Base-by-base conservation (phyloP, 2,888 invertebrate genomes). In the Mythimna loreyi region DNA sequence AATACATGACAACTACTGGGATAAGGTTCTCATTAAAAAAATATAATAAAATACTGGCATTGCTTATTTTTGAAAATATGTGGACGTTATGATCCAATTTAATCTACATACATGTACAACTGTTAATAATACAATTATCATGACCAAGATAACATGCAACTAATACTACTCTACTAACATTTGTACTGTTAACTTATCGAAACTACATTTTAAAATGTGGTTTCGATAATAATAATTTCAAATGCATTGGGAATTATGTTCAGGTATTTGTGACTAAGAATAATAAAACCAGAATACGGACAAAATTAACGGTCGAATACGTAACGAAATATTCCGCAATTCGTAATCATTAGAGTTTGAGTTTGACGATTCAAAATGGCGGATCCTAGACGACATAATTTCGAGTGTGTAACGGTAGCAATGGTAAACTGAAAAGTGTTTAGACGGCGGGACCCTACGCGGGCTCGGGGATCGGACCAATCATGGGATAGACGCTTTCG, bases 361-460 rank as follows among this genome's bases (percentile, higher is more conserved):
- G 69, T 36, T 36, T 40, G 74, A 73, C 64, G 77, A 84, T 82
- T 85, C 89, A 89, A 89, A 87, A 89, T 89, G 89, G 89, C 89
- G 89, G 88, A 86, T 85, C 75, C 77, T 81, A 83, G 81, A 77
- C 81, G 79, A 79, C 81, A 80, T 78, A 74, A 75, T 76, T 84
- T 81, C 71, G 76, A 73, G 74, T 74, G 67, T 76, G 68, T 81
- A 85, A 85, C 80, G 79, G 82, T 79, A 82, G 77, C 72, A 67
- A 72, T 55, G 43, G 66, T 76, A 65, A 60, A 72, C 72, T 69
- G 71, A 82, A 82, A 82, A 79, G 67, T 75, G 75, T 83, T 75
- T 72, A 59, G 67, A 69, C 62, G 63, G 72, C 78, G 79, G 86
- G 86, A 85, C 86, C 88, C 89, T 86, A 75, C 71, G 68, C 77